phyloP scores from a whole-genome alignment of 2,113 vertebrate species.

The Oreochromis niloticus region DNA sequence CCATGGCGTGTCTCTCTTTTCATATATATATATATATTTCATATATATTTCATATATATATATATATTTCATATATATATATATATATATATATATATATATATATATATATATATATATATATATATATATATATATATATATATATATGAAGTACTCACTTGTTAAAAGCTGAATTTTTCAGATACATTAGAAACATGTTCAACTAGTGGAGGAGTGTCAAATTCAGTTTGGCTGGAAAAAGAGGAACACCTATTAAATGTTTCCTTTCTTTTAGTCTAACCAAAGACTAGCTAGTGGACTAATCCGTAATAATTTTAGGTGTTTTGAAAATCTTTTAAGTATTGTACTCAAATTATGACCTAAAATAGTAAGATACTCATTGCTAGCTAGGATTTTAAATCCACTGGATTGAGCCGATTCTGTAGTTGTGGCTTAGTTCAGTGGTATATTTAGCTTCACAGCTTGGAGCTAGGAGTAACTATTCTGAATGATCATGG shows the following conservation, averaged over 20 bases:
- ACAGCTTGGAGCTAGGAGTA: not conserved
- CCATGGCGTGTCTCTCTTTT: not conserved
- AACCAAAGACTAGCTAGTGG: not conserved
- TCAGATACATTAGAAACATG: not conserved
- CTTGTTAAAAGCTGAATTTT: not conserved
- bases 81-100: not conserved
- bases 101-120: not conserved
- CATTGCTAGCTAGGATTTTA: not conserved
- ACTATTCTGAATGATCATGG: not conserved
- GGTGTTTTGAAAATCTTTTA: not conserved
- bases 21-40: too few relatives aligned
- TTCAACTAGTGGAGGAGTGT: not conserved
- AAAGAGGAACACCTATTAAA: not conserved
- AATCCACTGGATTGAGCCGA: not conserved
- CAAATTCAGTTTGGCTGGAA: not conserved
- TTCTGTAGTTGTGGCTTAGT: not conserved
- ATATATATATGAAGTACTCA: not conserved
- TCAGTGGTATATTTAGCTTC: not conserved
- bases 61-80: not conserved
- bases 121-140: not conserved
- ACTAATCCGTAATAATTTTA: not conserved
- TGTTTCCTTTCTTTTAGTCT: rapidly evolving
- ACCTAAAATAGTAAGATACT: not conserved
- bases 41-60: not conserved
- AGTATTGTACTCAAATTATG: not conserved